These are phyloP conservation scores for Dasypogon diadema DNA, from an alignment of 2,888 invertebrate species.

Conservation along the genomic window DNA sequence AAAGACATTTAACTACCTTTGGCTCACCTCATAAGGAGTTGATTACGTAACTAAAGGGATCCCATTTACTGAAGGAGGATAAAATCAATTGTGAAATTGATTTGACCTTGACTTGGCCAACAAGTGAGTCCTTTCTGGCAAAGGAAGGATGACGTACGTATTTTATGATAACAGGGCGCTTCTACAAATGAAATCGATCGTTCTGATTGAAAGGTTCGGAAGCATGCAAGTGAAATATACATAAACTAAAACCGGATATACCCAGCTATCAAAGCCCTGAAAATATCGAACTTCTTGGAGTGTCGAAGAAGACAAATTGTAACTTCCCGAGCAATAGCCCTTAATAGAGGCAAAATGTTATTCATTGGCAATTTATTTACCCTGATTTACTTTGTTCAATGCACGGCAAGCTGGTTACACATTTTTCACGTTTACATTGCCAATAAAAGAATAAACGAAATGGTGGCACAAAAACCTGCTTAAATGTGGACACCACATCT, in stretches of 20 bases:
- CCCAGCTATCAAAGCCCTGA: neutral
- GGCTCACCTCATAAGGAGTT: neutral
- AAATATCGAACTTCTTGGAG: neutral
- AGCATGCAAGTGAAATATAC: neutral
- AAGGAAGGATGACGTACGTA: conserved; percentile 14
- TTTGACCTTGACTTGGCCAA: conserved; percentile 11
- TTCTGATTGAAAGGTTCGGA: neutral
- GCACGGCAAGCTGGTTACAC: conserved; percentile 1
- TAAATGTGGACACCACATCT: neutral
- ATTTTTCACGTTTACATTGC: conserved; percentile 14
- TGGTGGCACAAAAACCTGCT: neutral
- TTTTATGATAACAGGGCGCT: conserved; percentile 6
- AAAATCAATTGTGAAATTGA: conserved; percentile 39
- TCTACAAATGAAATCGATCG: conserved; percentile 28
- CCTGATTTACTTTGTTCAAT: conserved; percentile 6
- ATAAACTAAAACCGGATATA: neutral
- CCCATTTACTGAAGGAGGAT: conserved; percentile 7
- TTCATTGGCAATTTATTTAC: conserved; percentile 37
- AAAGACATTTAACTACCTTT: neutral
- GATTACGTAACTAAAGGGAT: neutral
- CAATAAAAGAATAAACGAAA: conserved; percentile 3
- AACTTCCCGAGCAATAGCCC: neutral
- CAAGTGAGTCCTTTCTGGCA: conserved; percentile 10
- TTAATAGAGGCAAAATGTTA: conserved; percentile 14
- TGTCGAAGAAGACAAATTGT: conserved; percentile 6